Conservation (phyloP, 1,140 invertebrate species). For the Temnothorax nylanderi region DNA sequence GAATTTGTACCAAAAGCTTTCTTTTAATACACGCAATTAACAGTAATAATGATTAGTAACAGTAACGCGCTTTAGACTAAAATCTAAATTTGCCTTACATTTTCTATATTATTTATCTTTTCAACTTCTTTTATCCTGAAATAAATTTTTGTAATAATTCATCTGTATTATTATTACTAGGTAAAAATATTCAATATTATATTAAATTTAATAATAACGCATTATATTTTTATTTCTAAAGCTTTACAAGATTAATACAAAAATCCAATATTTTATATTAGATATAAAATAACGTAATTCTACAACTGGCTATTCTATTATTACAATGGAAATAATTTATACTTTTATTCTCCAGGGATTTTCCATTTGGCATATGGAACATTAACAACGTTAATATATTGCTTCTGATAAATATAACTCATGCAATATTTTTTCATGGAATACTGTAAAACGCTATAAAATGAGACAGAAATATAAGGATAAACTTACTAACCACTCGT, state of each 20-base stretch:
- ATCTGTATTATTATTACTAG: neutral
- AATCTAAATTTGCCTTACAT: neutral
- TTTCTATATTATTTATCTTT: neutral
- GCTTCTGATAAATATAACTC: neutral
- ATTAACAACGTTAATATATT: neutral
- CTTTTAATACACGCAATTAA: neutral
- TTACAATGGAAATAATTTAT: neutral
- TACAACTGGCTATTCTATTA: neutral
- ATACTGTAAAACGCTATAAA: neutral
- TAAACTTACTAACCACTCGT: neutral
- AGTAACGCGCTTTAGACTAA: neutral
- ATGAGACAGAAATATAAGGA: neutral
- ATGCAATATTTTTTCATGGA: neutral
- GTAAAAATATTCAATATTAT: neutral
- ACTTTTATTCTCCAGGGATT: neutral
- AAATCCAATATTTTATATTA: neutral
- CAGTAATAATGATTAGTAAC: neutral
- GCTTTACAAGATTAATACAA: neutral
- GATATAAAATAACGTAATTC: neutral
- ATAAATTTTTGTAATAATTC: neutral
- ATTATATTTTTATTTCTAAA: neutral
- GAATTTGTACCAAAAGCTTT: slow-evolving; percentile 8
- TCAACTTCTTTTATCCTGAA: neutral
- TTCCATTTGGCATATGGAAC: neutral
- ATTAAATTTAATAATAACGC: neutral